Conservation (phyloP, 2,888 invertebrate genomes). For the Seladonia tumulorum region DNA sequence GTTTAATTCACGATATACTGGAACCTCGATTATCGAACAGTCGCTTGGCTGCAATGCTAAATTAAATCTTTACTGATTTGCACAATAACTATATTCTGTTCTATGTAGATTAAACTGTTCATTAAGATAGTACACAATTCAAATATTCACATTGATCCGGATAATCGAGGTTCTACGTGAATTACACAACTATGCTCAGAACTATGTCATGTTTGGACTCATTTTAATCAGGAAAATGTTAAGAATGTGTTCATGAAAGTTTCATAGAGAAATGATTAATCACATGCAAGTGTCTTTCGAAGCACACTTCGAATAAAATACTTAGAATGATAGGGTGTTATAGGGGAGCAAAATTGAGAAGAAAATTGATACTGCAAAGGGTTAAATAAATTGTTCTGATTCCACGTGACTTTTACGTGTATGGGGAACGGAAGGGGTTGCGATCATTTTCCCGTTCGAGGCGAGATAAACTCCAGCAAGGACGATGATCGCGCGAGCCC, state of each 20-base stretch:
- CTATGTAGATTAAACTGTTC: too few relatives aligned
- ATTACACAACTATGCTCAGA: too few relatives aligned
- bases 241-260: background rate
- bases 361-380: background rate
- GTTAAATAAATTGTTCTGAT: background rate
- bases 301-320: background rate
- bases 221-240: background rate
- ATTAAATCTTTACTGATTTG: too few relatives aligned
- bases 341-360: too few relatives aligned
- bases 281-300: background rate
- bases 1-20: too few relatives aligned
- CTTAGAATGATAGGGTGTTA: background rate
- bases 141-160: too few relatives aligned
- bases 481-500: conserved; percentile 23
- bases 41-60: too few relatives aligned
- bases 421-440: conserved; percentile 1
- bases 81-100: too few relatives aligned
- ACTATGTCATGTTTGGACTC: too few relatives aligned
- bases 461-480: conserved; percentile 15
- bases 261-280: background rate
- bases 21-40: too few relatives aligned
- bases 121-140: too few relatives aligned
- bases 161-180: too few relatives aligned
- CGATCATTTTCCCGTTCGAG: background rate
- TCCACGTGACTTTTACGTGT: background rate